Conservation (phyloP, 2,797 vertebrate species). For the Pantherophis alleghaniensis region DNA sequence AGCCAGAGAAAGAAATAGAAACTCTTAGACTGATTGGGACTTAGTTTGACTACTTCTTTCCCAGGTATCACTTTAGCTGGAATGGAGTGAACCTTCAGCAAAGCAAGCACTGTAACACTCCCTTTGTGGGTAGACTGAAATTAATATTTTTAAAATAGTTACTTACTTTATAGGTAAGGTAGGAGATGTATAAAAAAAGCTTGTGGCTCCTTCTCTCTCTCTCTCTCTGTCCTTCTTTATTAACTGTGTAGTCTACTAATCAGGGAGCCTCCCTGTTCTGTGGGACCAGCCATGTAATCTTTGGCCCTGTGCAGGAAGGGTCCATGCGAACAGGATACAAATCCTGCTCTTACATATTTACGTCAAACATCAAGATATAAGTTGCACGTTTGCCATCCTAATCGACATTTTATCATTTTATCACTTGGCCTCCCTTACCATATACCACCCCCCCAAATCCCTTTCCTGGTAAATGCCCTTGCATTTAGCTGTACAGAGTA, state of each 20-base stretch:
- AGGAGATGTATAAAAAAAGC: neutral
- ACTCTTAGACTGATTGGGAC: neutral
- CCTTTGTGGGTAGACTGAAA: neutral
- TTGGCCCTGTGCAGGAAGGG: neutral
- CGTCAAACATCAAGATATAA: neutral
- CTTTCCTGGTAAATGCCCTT: neutral
- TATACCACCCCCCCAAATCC: neutral
- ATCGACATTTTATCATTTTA: neutral
- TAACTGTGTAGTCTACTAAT: neutral
- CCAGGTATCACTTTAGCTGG: neutral
- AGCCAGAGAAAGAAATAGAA: conserved; percentile 21
- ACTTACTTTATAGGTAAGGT: neutral
- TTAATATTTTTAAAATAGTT: neutral
- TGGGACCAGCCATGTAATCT: neutral
- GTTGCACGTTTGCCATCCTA: neutral
- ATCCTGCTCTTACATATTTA: neutral
- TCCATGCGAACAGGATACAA: neutral
- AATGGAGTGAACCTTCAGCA: neutral
- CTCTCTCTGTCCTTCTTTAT: neutral
- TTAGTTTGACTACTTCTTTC: neutral
- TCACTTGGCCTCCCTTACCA: neutral
- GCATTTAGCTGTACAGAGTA: neutral
- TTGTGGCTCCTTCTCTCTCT: neutral
- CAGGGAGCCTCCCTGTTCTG: neutral
- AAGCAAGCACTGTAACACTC: neutral